A percentile compares a stretch with the other conserved stretches of the same genome.
phyloP scores from a whole-genome alignment of 2,113 vertebrate genomes.

The Nothobranchius kuhntae region DNA sequence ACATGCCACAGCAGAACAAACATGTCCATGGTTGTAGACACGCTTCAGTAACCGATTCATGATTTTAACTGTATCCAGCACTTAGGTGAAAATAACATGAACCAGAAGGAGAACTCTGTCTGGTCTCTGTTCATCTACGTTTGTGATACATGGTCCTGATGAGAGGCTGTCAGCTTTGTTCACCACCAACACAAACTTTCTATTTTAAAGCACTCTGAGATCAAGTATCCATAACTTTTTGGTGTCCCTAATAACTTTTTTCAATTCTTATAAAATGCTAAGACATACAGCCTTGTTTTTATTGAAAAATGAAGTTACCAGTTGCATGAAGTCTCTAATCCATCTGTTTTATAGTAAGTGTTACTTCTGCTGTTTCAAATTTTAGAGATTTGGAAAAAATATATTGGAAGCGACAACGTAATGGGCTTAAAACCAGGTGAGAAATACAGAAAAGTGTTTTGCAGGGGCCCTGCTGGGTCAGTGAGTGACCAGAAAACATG shows the following conservation, averaged over 20 bases:
- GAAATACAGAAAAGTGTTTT: slow-evolving; percentile 36
- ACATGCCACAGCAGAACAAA: not conserved
- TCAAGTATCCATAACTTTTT: too few species aligned
- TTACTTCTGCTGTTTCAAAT: too few species aligned
- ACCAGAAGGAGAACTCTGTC: slow-evolving; percentile 50
- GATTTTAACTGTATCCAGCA: slow-evolving; percentile 44
- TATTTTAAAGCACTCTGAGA: too few species aligned
- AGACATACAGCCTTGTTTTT: slow-evolving; percentile 7
- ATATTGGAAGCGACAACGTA: too few species aligned
- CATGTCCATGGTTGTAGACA: slow-evolving; percentile 10
- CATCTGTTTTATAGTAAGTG: slow-evolving; percentile 12
- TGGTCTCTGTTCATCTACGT: slow-evolving; percentile 59
- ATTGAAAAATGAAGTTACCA: slow-evolving; percentile 15
- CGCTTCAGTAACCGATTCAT: slow-evolving; percentile 19
- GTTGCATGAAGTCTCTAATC: slow-evolving; percentile 23
- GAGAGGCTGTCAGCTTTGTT: slow-evolving; percentile 49
- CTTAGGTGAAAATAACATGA: slow-evolving; percentile 59
- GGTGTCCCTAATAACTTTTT: slow-evolving; percentile 32
- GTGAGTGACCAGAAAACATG: slow-evolving; percentile 38
- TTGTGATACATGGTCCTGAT: slow-evolving; percentile 64
- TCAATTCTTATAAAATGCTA: slow-evolving; percentile 39
- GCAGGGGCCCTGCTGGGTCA: slow-evolving; percentile 25
- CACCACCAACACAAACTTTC: slow-evolving; percentile 28
- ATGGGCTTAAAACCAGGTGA: slow-evolving; percentile 8
- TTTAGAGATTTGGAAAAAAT: too few species aligned